Evolutionary conservation across 2,888 invertebrate genomes (phyloP).

Genomic region (Acholoe squamosa): DNA sequence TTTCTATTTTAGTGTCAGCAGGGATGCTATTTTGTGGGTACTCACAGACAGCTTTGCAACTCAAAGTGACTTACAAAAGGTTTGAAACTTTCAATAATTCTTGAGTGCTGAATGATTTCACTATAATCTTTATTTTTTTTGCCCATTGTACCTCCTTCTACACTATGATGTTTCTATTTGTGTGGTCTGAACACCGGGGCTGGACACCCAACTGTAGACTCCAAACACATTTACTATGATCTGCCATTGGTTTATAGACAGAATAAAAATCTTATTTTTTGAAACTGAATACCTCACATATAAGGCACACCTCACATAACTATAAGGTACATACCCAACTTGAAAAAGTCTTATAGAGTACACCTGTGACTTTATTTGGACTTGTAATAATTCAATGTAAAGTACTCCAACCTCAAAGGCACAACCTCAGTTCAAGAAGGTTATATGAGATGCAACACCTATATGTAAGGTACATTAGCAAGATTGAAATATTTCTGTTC

Average conservation of each 20-base stretch:
- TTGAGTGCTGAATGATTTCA: neutral
- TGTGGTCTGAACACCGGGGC: neutral
- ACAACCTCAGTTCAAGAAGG: too few species aligned
- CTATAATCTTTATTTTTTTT: neutral
- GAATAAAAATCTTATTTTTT: too few species aligned
- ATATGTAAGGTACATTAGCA: neutral
- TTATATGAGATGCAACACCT: neutral
- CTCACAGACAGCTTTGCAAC: conserved; percentile 8
- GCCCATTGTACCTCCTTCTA: too few species aligned
- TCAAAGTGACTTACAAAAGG: conserved; percentile 15
- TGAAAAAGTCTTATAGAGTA: too few species aligned
- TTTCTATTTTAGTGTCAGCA: conserved; percentile 13
- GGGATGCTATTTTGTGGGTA: neutral
- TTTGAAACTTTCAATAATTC: neutral
- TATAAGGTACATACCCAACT: too few species aligned
- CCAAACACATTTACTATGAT: neutral
- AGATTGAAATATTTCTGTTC: too few species aligned
- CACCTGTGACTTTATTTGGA: too few species aligned
- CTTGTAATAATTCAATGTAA: neutral
- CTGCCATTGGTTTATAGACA: neutral
- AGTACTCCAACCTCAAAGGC: too few species aligned
- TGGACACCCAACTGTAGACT: too few species aligned
- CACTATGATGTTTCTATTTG: too few species aligned
- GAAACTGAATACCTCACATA: too few species aligned
- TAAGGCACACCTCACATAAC: too few species aligned